phyloP scores from a whole-genome alignment of 2,797 vertebrate species.

The Epinephelus malabaricus region DNA sequence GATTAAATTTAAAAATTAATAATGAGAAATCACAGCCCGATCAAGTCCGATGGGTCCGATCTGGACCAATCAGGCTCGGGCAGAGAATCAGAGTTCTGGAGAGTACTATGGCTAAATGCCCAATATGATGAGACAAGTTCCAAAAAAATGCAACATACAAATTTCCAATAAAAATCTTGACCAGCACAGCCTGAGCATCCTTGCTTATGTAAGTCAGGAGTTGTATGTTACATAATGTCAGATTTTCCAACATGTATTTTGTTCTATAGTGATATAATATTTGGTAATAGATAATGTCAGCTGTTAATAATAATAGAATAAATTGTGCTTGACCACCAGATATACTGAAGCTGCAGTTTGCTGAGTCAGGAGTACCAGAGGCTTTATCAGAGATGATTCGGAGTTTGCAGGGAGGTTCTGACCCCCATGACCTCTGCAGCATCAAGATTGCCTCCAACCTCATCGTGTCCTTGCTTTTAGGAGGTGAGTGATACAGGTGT shows the following conservation, averaged over 20 bases:
- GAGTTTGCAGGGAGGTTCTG: conserved; percentile 84
- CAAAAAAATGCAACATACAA: neutral
- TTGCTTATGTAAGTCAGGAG: neutral
- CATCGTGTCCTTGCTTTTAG: conserved; percentile 91
- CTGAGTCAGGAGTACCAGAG: conserved; percentile 90
- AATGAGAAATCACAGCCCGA: no score
- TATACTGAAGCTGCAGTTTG: conserved; percentile 90
- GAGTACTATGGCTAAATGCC: neutral
- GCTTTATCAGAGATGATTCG: conserved; percentile 89
- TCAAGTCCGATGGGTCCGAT: no score
- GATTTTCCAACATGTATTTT: neutral
- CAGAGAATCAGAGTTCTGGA: no score
- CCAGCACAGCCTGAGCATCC: neutral
- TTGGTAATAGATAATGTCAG: neutral
- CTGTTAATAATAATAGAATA: neutral
- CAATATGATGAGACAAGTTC: neutral
- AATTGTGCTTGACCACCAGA: conserved; percentile 79
- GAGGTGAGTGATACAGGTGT: conserved; percentile 83
- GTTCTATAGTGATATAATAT: neutral
- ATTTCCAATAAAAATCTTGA: neutral
- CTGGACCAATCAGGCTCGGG: no score
- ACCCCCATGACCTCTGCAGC: conserved; percentile 90
- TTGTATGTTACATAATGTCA: neutral
- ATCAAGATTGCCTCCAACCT: conserved; percentile 94
- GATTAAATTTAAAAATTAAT: no score